phyloP scores from a whole-genome alignment of 1,140 invertebrate genomes.

The Adoxophyes honmai region DNA sequence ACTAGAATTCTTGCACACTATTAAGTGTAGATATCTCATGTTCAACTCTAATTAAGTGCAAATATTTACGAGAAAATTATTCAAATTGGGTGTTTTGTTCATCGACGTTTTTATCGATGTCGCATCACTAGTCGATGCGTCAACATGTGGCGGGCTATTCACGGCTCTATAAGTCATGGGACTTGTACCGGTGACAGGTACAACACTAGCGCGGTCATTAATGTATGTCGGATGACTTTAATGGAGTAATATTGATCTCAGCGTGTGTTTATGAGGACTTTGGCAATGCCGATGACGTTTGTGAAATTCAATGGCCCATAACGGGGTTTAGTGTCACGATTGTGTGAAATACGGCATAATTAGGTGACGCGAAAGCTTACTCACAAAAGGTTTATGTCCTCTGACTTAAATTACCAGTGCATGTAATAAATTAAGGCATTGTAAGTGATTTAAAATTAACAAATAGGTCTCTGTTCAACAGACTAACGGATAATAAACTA shows the following conservation, averaged over 20 bases:
- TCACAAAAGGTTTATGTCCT: too few relatives aligned
- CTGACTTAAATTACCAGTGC: too few relatives aligned
- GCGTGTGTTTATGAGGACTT: constrained; percentile 30
- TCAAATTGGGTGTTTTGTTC: background rate
- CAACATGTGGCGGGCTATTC: constrained; percentile 39
- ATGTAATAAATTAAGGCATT: too few relatives aligned
- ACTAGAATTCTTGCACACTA: background rate
- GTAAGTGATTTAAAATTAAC: too few relatives aligned
- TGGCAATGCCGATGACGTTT: constrained; percentile 27
- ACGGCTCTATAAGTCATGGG: constrained; percentile 54
- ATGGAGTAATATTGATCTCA: constrained; percentile 46
- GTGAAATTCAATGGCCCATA: constrained; percentile 14
- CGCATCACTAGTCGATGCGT: constrained; percentile 31
- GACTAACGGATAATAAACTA: too few relatives aligned
- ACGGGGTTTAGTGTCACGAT: constrained; percentile 2
- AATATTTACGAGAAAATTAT: background rate
- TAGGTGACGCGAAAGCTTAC: background rate
- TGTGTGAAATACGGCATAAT: background rate
- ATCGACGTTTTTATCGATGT: constrained; percentile 34
- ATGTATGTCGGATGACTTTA: constrained; percentile 50
- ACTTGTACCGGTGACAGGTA: constrained; percentile 52
- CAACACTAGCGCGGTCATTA: constrained; percentile 47
- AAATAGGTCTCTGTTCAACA: too few relatives aligned
- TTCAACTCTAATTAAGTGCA: background rate
- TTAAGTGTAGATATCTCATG: background rate